Evolutionary conservation across 2,888 invertebrate genomes (phyloP).

Genomic region (Trachelus stipa): DNA sequence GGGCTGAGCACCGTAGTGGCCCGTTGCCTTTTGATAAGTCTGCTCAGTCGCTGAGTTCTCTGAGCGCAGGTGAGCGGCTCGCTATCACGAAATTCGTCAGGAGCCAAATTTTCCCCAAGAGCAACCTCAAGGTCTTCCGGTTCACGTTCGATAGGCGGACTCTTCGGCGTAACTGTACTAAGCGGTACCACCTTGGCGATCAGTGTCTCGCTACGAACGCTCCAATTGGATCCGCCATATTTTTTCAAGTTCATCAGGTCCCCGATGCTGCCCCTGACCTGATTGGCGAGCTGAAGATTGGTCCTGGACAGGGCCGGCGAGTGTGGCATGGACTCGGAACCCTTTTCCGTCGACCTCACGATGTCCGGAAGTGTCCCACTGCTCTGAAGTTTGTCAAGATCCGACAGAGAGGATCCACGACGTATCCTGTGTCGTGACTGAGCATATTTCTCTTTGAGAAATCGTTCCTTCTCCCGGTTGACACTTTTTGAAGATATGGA

Average conservation of each 20-base stretch:
- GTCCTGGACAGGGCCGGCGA: constrained; percentile 69
- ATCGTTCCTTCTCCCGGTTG: constrained; percentile 47
- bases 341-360: constrained; percentile 67
- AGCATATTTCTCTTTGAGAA: constrained; percentile 33
- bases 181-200: constrained; percentile 80
- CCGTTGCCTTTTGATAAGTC: constrained; percentile 76
- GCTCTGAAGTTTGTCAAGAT: constrained; percentile 74
- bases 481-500: constrained; percentile 61
- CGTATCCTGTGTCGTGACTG: constrained; percentile 68
- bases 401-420: constrained; percentile 79
- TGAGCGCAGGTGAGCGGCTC: constrained; percentile 75
- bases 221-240: constrained; percentile 79
- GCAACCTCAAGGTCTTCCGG: constrained; percentile 17
- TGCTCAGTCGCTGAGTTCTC: constrained; percentile 76
- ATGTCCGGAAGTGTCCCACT: constrained; percentile 64
- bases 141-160: constrained; percentile 63
- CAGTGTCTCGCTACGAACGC: constrained; percentile 78
- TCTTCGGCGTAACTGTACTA: constrained; percentile 76
- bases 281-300: constrained; percentile 55
- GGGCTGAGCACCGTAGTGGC: constrained; percentile 64
- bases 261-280: constrained; percentile 75
- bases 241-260: constrained; percentile 83
- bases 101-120: constrained; percentile 28
- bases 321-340: constrained; percentile 68
- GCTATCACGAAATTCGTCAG: constrained; percentile 33